phyloP scores from a whole-genome alignment of 37 sponge, comb jelly and placozoan species.

The Lycopodina hypogea region DNA sequence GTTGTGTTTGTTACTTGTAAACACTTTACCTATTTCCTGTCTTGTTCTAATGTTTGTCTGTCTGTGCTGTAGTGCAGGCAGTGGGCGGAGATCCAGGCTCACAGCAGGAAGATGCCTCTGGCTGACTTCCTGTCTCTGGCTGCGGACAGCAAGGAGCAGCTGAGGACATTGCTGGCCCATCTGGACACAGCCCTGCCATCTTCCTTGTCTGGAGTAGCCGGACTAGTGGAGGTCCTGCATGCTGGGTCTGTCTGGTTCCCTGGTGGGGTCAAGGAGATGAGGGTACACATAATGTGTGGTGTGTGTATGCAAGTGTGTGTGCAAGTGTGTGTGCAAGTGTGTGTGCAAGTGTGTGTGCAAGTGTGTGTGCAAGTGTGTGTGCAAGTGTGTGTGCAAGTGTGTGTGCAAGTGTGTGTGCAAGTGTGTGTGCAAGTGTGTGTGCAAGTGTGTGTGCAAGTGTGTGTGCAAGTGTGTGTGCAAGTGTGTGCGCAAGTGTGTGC shows the following conservation, averaged over 20 bases:
- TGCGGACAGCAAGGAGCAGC: slow-evolving; percentile 39
- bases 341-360: no score
- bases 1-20: no score
- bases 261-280: slow-evolving; percentile 69
- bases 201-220: slow-evolving; percentile 16
- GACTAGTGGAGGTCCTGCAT: slow-evolving; percentile 28
- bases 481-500: no score
- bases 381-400: no score
- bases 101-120: slow-evolving; percentile 45
- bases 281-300: slow-evolving; percentile 17
- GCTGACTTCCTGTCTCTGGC: slow-evolving; percentile 48
- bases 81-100: slow-evolving; percentile 78
- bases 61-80: slow-evolving; percentile 30
- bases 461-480: no score
- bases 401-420: no score
- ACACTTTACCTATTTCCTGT: neutral
- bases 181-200: slow-evolving; percentile 1
- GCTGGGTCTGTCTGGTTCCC: slow-evolving; percentile 63
- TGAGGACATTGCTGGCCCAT: neutral
- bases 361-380: no score
- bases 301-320: no score
- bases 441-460: no score
- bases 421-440: no score
- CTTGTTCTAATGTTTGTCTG: no score
- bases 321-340: no score